A percentile compares a stretch with the other conserved stretches of the same genome.
Evolutionary conservation across 2,888 invertebrate genomes (phyloP).

Genomic region (Meiosimyza platycephala): DNA sequence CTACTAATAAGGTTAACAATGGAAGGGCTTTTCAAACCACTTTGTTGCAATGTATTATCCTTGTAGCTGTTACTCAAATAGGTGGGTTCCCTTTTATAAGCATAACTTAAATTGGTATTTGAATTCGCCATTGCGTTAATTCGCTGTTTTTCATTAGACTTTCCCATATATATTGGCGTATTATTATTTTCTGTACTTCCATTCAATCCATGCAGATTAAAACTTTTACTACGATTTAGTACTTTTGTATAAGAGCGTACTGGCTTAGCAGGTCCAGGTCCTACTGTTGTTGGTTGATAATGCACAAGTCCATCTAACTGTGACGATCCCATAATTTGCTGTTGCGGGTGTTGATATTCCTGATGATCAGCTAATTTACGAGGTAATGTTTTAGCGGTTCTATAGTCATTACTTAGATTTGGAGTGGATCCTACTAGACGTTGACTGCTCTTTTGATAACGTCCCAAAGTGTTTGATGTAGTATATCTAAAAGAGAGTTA

Average conservation of each 20-base stretch:
- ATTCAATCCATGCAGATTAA: conserved; percentile 79
- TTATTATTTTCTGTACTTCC: conserved; percentile 65
- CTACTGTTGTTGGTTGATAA: conserved; percentile 24
- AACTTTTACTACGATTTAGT: conserved; percentile 84
- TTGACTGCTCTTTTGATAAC: conserved; percentile 85
- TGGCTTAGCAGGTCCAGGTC: conserved; percentile 78
- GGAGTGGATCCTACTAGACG: conserved; percentile 74
- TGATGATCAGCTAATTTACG: conserved; percentile 69
- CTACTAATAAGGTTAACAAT: conserved; percentile 87
- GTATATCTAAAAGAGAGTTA: conserved; percentile 46
- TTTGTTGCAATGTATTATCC: conserved; percentile 59
- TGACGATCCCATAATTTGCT: conserved; percentile 36
- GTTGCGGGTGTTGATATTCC: conserved; percentile 36
- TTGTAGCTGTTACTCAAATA: conserved; percentile 42
- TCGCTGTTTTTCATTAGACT: conserved; percentile 58
- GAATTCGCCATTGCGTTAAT: conserved; percentile 68
- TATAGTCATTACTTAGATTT: conserved; percentile 65
- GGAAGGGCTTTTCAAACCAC: conserved; percentile 80
- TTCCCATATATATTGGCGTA: conserved; percentile 66
- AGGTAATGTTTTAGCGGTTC: conserved; percentile 82
- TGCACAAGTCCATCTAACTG: conserved; percentile 44
- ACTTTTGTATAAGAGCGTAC: conserved; percentile 80
- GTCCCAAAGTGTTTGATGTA: conserved; percentile 77
- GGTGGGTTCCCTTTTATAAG: conserved; percentile 67
- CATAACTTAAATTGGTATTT: conserved; percentile 77